Base-by-base conservation (phyloP, 1,140 invertebrate species). In the Lordiphosa collinella region DNA sequence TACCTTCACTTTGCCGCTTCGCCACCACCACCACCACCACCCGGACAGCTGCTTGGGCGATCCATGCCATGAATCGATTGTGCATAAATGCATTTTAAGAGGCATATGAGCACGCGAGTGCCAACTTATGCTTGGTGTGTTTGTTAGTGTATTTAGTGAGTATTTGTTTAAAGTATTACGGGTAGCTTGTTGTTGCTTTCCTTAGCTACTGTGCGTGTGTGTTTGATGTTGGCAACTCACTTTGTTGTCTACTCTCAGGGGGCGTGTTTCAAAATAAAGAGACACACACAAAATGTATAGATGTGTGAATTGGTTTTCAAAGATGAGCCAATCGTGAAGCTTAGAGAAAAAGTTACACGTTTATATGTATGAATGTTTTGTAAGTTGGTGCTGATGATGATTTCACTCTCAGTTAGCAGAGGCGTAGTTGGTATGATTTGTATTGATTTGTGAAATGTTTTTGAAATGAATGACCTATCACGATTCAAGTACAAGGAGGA, bases 31-130 rank as follows among this genome's bases (percentile, higher is more conserved):
- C 37, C 48, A 32, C 13, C 46, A 37, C 46, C 14, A 43, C 40
- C 35, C 34, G 44, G 16, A 29, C 55, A 65, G 54, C 44, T 48
- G 44, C 34, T 50, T 41, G 34, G 35, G 48, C 32, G 10, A 37
- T 16, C 25, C 25, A 29, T 7, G 25, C 7, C 25, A 7, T 29
- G 25, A 29, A 14, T 50, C 29, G 12, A 35, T 13, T 36, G 50
- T 63, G 78, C 63, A 84, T 80, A 80, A 84, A 82, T 82, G 67
- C 78, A 84, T 82, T 72, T 84, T 58, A 70, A 79, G 67, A 37
- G 44, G 76, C 54, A 58, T 46, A 55, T 68, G 64, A 60, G 62
- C 62, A 66, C 62, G 46, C 51, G 64, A 57, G 54, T 55, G 49
- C 38, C 36, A 47, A 18, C 38, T 55, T 43, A 25, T 47, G 35